Conservation (phyloP, 2,113 vertebrate species). For the Gymnarchus niloticus region DNA sequence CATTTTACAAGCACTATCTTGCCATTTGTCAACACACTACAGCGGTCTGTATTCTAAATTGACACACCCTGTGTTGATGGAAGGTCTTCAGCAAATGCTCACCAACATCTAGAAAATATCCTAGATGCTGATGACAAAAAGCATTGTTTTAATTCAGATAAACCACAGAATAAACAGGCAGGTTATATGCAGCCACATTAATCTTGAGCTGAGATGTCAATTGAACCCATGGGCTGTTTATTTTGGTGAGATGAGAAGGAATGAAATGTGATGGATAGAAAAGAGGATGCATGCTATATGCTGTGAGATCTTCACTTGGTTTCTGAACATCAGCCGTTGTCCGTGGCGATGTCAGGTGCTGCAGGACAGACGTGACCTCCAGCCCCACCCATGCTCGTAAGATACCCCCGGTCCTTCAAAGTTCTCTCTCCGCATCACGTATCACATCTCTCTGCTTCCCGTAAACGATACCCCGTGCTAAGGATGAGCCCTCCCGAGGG, state of each 20-base stretch:
- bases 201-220: neutral
- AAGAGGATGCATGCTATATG: neutral
- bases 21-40: neutral
- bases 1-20: neutral
- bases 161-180: neutral
- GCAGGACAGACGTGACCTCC: neutral
- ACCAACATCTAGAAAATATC: neutral
- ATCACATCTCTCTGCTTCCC: neutral
- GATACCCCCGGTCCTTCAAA: neutral
- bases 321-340: neutral
- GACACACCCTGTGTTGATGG: neutral
- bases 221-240: neutral
- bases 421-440: neutral
- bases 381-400: neutral
- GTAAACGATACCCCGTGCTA: neutral
- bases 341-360: neutral
- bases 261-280: neutral
- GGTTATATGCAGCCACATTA: neutral
- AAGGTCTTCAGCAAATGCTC: neutral
- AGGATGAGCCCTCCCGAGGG: too few relatives aligned
- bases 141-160: neutral
- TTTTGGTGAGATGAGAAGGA: neutral
- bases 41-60: neutral
- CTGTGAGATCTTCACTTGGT: neutral
- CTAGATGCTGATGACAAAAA: neutral